Evolutionary conservation across 2,888 invertebrate genomes (phyloP).

Genomic region (Drosophila neonasuta): DNA sequence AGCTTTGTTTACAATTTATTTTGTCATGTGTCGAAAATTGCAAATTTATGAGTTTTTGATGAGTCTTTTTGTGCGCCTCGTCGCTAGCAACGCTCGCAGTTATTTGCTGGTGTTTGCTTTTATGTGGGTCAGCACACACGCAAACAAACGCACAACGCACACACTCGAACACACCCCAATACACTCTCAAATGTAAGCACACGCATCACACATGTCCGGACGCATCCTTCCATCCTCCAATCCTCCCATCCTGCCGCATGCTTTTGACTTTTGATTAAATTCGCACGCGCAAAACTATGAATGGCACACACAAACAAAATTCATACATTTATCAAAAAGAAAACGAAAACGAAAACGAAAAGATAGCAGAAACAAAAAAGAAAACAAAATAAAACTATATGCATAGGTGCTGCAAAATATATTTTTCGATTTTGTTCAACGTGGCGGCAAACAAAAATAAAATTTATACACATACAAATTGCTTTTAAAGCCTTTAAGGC

Average conservation of each 20-base stretch:
- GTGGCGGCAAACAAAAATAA: conserved; percentile 12
- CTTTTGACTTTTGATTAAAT: conserved; percentile 76
- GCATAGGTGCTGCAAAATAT: conserved; percentile 34
- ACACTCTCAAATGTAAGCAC: conserved; percentile 6
- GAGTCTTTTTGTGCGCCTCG: conserved; percentile 68
- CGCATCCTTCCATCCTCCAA: conserved; percentile 15
- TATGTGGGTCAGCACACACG: conserved; percentile 61
- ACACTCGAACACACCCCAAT: background rate
- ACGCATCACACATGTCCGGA: conserved; percentile 48
- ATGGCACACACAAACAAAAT: conserved; percentile 34
- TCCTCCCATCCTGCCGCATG: conserved; percentile 10
- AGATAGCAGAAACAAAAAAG: background rate
- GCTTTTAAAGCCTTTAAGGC: conserved; percentile 75
- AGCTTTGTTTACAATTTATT: conserved; percentile 73
- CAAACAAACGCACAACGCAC: conserved; percentile 15
- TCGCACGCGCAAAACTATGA: conserved; percentile 64
- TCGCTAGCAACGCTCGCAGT: conserved; percentile 48
- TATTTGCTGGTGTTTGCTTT: conserved; percentile 59
- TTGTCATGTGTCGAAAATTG: conserved; percentile 77
- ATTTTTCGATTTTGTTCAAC: conserved; percentile 29
- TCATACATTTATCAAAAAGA: conserved; percentile 15
- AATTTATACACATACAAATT: conserved; percentile 53
- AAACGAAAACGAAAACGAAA: conserved; percentile 16
- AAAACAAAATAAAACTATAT: conserved; percentile 9
- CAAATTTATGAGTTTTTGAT: conserved; percentile 80